Percentiles rank a stretch among this genome's conserved stretches.
Evolutionary conservation across 2,888 invertebrate genomes (phyloP).

Genomic region (Drosophila lacicola): DNA sequence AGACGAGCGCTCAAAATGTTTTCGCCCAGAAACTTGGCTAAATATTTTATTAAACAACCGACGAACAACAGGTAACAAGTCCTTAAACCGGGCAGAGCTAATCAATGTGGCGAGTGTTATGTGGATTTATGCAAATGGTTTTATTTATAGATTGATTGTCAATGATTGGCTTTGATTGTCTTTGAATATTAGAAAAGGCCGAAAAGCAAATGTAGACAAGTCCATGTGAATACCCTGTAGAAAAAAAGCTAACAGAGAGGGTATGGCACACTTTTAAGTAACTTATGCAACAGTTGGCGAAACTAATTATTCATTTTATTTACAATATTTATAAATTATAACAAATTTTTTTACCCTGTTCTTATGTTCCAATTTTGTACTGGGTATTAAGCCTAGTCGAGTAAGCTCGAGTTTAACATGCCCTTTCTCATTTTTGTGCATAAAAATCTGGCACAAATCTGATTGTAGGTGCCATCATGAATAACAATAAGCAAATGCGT

Average conservation of each 20-base stretch:
- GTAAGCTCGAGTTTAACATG: background rate
- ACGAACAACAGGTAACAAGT: slow-evolving; percentile 51
- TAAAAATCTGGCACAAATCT: slow-evolving; percentile 66
- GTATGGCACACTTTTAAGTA: background rate
- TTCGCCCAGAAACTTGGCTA: slow-evolving; percentile 25
- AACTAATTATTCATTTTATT: background rate
- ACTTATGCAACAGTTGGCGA: background rate
- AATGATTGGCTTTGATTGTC: slow-evolving; percentile 45
- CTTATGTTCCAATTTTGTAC: background rate
- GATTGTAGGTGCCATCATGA: slow-evolving; percentile 61
- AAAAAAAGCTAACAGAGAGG: background rate
- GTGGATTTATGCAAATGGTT: slow-evolving; percentile 71
- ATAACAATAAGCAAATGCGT: slow-evolving; percentile 64
- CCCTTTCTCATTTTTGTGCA: slow-evolving; percentile 39
- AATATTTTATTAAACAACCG: slow-evolving; percentile 69
- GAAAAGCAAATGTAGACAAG: slow-evolving; percentile 54
- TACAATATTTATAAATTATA: background rate
- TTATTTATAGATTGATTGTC: slow-evolving; percentile 73
- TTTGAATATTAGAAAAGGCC: slow-evolving; percentile 25
- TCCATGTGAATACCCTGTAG: slow-evolving; percentile 17
- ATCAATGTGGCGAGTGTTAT: slow-evolving; percentile 53
- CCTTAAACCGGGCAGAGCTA: slow-evolving; percentile 42
- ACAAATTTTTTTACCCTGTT: background rate
- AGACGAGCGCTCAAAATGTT: slow-evolving; percentile 21
- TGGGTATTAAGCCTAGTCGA: background rate